These are phyloP conservation scores for Parelbella ahira DNA, from an alignment of 2,888 invertebrate genomes.

Conservation along the genomic window DNA sequence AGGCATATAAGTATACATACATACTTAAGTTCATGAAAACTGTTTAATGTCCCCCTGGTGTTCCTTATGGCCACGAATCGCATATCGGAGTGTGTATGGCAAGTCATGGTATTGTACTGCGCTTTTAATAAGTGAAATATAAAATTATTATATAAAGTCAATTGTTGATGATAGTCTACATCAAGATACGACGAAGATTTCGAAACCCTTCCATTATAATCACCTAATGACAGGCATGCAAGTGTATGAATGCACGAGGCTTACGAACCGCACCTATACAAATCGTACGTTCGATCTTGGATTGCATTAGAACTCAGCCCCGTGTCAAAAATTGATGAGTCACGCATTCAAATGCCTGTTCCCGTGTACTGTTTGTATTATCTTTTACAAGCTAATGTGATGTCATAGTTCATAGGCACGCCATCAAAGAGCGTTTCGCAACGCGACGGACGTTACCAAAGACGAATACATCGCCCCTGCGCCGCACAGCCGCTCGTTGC, in stretches of 20 bases:
- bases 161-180: too few relatives aligned
- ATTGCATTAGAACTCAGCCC: conserved; percentile 50
- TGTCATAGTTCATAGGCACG: conserved; percentile 70
- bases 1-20: too few relatives aligned
- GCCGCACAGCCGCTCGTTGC: conserved; percentile 12
- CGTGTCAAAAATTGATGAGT: conserved; percentile 58
- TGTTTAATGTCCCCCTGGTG: too few relatives aligned
- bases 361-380: conserved; percentile 69
- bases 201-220: background rate
- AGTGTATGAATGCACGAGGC: conserved; percentile 13
- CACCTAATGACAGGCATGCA: conserved; percentile 12
- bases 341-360: conserved; percentile 65
- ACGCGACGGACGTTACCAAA: conserved; percentile 42
- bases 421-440: conserved; percentile 56
- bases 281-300: conserved; percentile 39
- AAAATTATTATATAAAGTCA: too few relatives aligned
- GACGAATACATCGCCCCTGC: conserved; percentile 18
- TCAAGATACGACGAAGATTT: background rate
- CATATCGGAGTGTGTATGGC: too few relatives aligned
- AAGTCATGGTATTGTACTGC: too few relatives aligned
- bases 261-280: conserved; percentile 19
- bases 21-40: too few relatives aligned
- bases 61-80: too few relatives aligned
- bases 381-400: conserved; percentile 54
- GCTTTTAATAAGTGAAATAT: too few relatives aligned